Percentiles rank a stretch among this genome's conserved stretches.
These are phyloP conservation scores for Halictus ligatus DNA, from an alignment of 2,888 invertebrate genomes.

Conservation along the genomic window DNA sequence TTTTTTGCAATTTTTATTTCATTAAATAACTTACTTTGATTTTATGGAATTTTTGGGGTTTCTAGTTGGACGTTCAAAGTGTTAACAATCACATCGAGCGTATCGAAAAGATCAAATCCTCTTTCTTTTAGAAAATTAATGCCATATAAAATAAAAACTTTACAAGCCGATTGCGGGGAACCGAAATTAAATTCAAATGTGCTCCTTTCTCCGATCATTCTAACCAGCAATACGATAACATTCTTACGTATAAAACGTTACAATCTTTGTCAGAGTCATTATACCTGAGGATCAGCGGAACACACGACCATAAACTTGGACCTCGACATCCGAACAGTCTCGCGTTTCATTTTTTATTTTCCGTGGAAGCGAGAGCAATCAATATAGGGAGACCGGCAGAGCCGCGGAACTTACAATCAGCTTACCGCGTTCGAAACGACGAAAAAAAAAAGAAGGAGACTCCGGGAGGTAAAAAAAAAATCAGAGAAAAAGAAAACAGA, in stretches of 20 bases:
- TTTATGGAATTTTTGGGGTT: no score
- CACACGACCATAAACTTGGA: constrained; percentile 14
- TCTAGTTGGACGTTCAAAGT: no score
- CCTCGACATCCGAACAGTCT: neutral
- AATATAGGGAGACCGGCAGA: neutral
- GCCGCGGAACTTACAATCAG: constrained; percentile 39
- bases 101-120: no score
- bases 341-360: constrained; percentile 16
- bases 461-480: neutral
- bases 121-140: no score
- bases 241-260: neutral
- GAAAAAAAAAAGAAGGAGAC: neutral
- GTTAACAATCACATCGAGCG: no score
- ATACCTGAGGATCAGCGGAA: neutral
- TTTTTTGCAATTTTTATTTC: no score
- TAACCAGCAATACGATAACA: no score
- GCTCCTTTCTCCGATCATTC: no score
- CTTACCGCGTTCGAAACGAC: neutral
- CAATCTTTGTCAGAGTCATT: neutral
- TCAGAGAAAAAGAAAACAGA: neutral
- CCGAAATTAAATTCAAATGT: no score
- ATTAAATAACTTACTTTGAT: no score
- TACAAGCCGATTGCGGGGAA: no score
- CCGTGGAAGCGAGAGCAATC: constrained; percentile 29
- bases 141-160: no score